Percentiles rank a stretch among this genome's conserved stretches.
Conservation (phyloP, 2,888 invertebrate genomes). For the Ophioninae sp. region DNA sequence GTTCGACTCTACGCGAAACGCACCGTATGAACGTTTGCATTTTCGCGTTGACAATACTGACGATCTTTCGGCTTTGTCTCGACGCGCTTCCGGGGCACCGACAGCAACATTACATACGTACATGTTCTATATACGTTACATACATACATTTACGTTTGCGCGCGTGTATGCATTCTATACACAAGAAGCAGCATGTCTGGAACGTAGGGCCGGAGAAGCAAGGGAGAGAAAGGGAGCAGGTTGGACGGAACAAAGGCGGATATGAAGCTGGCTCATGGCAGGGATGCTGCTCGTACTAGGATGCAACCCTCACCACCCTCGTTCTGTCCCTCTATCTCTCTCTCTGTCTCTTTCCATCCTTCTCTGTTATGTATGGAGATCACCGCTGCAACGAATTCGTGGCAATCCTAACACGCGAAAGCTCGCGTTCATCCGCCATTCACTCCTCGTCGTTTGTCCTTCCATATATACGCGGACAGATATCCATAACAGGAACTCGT, state of each 20-base stretch:
- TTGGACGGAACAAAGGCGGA: constrained; percentile 55
- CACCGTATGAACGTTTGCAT: constrained; percentile 2
- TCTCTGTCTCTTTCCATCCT: too few relatives aligned
- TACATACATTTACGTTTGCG: background rate
- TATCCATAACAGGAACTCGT: background rate
- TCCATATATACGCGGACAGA: background rate
- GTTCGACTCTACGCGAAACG: constrained; percentile 7
- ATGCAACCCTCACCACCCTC: constrained; percentile 27
- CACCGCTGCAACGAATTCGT: constrained; percentile 37
- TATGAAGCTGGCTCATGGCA: constrained; percentile 30
- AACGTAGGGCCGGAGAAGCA: constrained; percentile 39
- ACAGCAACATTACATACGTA: constrained; percentile 34
- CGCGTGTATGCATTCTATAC: background rate
- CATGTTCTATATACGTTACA: constrained; percentile 8
- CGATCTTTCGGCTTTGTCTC: constrained; percentile 56
- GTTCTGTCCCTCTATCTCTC: background rate
- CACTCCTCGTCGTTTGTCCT: constrained; percentile 31
- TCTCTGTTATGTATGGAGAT: constrained; percentile 12
- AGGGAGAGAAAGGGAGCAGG: constrained; percentile 24
- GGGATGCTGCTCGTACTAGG: constrained; percentile 26
- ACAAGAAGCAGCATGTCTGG: constrained; percentile 45
- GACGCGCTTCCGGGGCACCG: constrained; percentile 28
- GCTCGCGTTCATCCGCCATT: constrained; percentile 47
- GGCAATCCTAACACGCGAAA: constrained; percentile 45
- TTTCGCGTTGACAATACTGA: constrained; percentile 46